Evolutionary conservation across 2,113 vertebrate species (phyloP).

Genomic region (Stegostoma tigrinum): DNA sequence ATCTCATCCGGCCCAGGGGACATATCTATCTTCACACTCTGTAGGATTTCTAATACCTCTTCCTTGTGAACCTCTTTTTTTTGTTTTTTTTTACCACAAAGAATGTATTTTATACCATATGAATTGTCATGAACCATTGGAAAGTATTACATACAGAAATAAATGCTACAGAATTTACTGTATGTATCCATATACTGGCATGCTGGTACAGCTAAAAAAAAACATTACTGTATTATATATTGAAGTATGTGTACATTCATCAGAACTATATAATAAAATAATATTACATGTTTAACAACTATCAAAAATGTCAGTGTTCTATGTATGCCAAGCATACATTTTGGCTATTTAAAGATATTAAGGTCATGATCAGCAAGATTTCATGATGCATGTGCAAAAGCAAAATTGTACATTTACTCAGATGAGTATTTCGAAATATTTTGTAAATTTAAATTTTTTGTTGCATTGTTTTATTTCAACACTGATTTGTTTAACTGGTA

Average conservation of each 20-base stretch:
- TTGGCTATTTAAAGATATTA: constrained; percentile 70
- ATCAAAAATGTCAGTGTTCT: constrained; percentile 65
- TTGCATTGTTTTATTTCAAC: constrained; percentile 71
- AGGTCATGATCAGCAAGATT: constrained; percentile 60
- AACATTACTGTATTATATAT: constrained; percentile 73
- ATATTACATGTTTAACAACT: constrained; percentile 79
- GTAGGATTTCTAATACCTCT: no score
- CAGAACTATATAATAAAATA: constrained; percentile 78
- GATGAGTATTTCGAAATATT: constrained; percentile 40
- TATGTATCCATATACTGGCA: constrained; percentile 83
- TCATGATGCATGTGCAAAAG: constrained; percentile 60
- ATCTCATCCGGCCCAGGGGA: no score
- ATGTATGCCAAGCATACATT: constrained; percentile 57
- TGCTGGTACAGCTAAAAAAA: constrained; percentile 71
- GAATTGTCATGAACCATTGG: constrained; percentile 62
- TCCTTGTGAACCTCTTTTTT: no score
- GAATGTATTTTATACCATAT: constrained; percentile 93
- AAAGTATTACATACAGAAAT: constrained; percentile 86
- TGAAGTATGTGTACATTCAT: constrained; percentile 73
- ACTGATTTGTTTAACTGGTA: constrained; percentile 55
- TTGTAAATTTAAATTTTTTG: constrained; percentile 45
- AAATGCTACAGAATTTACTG: constrained; percentile 84
- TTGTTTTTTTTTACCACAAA: constrained; percentile 82
- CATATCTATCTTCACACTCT: no score
- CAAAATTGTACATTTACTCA: constrained; percentile 57